Evolutionary conservation across 2,888 invertebrate genomes (phyloP).

Genomic region (Cybosia mesomella): DNA sequence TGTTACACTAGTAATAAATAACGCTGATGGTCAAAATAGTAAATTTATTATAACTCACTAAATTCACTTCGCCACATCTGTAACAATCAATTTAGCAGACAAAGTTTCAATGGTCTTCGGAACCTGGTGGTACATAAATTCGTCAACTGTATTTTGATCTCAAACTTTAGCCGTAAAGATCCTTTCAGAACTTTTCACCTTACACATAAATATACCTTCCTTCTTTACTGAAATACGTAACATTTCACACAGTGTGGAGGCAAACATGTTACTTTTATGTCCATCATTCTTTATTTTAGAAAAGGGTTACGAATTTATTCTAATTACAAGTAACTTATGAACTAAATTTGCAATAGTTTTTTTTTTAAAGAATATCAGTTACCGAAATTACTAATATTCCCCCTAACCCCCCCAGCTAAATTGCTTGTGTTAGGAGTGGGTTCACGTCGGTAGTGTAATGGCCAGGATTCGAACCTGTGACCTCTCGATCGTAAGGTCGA

Average conservation of each 20-base stretch:
- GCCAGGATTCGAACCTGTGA: too few species aligned
- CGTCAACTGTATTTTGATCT: slow-evolving; percentile 20
- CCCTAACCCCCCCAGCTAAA: slow-evolving; percentile 5
- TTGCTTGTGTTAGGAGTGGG: too few species aligned
- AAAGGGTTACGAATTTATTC: slow-evolving; percentile 23
- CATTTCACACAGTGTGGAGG: slow-evolving; percentile 1
- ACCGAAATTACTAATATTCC: too few species aligned
- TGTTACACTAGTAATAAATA: not conserved
- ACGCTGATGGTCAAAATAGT: not conserved
- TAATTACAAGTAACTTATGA: too few species aligned
- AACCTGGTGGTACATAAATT: slow-evolving; percentile 11
- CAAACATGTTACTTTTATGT: slow-evolving; percentile 17
- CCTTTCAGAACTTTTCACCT: slow-evolving; percentile 17
- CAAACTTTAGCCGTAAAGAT: slow-evolving; percentile 24
- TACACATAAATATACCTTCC: not conserved
- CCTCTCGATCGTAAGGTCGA: too few species aligned
- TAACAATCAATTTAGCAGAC: slow-evolving; percentile 14
- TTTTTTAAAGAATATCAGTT: too few species aligned
- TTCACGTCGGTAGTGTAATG: too few species aligned
- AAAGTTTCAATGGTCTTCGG: slow-evolving; percentile 9
- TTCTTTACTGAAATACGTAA: slow-evolving; percentile 1
- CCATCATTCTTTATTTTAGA: slow-evolving; percentile 15
- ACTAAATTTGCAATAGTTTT: too few species aligned
- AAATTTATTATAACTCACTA: not conserved
- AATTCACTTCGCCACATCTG: slow-evolving; percentile 7